Evolutionary conservation across 2,113 vertebrate species (phyloP).

Genomic region (Chionodraco myersi): DNA sequence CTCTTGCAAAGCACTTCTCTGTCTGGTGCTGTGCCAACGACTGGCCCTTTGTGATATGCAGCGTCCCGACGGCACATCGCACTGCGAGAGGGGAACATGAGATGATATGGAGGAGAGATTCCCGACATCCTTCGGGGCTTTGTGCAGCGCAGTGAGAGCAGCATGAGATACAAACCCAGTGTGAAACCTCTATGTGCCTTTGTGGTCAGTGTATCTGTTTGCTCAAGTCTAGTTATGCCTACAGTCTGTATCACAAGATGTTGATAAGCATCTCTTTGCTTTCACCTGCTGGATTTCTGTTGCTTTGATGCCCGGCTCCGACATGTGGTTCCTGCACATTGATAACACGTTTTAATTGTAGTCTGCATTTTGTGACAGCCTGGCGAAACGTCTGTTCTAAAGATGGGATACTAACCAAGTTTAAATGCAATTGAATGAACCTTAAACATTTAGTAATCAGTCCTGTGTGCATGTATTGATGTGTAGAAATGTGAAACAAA

Average conservation of each 20-base stretch:
- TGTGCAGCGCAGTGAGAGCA: slow-evolving; percentile 2
- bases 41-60: slow-evolving; percentile 19
- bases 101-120: slow-evolving; percentile 3
- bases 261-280: neutral
- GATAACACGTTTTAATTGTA: no score
- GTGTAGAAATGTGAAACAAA: no score
- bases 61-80: slow-evolving; percentile 28
- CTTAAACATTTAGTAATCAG: no score
- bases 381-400: no score
- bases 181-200: neutral
- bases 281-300: neutral
- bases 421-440: no score
- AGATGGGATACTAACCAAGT: no score
- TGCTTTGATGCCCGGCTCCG: neutral
- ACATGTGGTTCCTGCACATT: neutral
- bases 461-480: no score
- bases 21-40: slow-evolving; percentile 26
- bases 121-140: slow-evolving; percentile 3
- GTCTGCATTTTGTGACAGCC: no score
- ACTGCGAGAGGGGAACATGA: slow-evolving; percentile 1
- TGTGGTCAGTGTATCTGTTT: neutral
- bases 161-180: slow-evolving; percentile 1
- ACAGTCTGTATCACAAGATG: neutral
- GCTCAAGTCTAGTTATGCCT: neutral
- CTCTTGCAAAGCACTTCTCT: slow-evolving; percentile 15